Conservation (phyloP, 2,888 invertebrate species). For the Drosophila parthenogenetica region DNA sequence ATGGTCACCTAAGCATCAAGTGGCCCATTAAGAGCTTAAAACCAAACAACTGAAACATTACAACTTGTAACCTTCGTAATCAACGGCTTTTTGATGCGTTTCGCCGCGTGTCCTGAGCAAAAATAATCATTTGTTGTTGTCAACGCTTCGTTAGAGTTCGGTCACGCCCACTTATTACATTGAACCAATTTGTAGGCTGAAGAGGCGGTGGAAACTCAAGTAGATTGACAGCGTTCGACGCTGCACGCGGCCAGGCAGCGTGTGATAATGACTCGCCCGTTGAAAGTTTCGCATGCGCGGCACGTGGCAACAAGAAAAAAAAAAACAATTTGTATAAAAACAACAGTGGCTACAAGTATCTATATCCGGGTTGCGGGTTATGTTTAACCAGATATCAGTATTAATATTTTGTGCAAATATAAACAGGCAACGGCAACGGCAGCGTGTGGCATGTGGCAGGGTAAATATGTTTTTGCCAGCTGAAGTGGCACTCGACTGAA, state of each 20-base stretch:
- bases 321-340: constrained; percentile 14
- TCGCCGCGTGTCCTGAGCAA: constrained; percentile 55
- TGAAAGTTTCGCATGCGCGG: constrained; percentile 65
- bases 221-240: constrained; percentile 34
- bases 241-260: constrained; percentile 68
- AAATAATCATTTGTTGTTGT: constrained; percentile 43
- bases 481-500: constrained; percentile 68
- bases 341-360: constrained; percentile 77
- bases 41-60: constrained; percentile 62
- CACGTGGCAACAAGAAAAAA: constrained; percentile 68
- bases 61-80: constrained; percentile 60
- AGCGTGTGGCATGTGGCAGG: constrained; percentile 30
- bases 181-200: constrained; percentile 67
- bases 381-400: constrained; percentile 67
- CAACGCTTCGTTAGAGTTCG: constrained; percentile 34
- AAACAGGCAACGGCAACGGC: constrained; percentile 13
- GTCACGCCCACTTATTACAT: constrained; percentile 73
- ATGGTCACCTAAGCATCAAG: constrained; percentile 63
- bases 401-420: constrained; percentile 52
- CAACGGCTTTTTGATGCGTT: constrained; percentile 76
- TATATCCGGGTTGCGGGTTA: constrained; percentile 76
- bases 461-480: constrained; percentile 63
- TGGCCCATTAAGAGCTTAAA: constrained; percentile 77
- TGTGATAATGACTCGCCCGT: constrained; percentile 81
- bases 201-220: constrained; percentile 45